Evolutionary conservation across 2,113 vertebrate genomes (phyloP).

Genomic region (Bagarius yarrelli): DNA sequence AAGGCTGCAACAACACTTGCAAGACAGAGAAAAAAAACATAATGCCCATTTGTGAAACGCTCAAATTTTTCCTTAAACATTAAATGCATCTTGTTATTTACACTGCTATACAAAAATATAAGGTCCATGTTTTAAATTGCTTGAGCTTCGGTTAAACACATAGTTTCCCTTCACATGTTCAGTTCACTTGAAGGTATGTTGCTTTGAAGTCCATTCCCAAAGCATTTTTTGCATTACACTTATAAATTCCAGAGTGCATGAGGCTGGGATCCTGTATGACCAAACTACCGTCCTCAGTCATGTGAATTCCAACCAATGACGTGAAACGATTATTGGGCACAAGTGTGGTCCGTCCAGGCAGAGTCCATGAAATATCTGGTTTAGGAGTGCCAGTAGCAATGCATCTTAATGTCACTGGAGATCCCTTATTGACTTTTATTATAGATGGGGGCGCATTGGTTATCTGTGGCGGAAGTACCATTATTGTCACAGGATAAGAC

Average conservation of each 20-base stretch:
- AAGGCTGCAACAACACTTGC: slow-evolving; percentile 1
- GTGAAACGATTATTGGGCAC: slow-evolving; percentile 68
- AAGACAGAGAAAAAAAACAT: background rate
- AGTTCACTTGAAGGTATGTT: slow-evolving; percentile 75
- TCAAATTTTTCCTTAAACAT: background rate
- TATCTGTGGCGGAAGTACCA: slow-evolving; percentile 72
- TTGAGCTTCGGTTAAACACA: background rate
- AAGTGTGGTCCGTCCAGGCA: slow-evolving; percentile 75
- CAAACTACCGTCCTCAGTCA: slow-evolving; percentile 72
- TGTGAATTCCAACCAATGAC: slow-evolving; percentile 66
- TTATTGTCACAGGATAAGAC: slow-evolving; percentile 72
- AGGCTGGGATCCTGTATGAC: slow-evolving; percentile 71
- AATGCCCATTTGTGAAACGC: slow-evolving; percentile 31
- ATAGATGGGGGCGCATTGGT: slow-evolving; percentile 65
- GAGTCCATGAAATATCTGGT: slow-evolving; percentile 76
- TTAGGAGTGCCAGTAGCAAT: slow-evolving; percentile 69
- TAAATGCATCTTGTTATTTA: slow-evolving; percentile 19
- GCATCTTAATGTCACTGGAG: slow-evolving; percentile 67
- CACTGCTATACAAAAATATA: slow-evolving; percentile 26
- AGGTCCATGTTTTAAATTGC: background rate
- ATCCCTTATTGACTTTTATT: slow-evolving; percentile 64
- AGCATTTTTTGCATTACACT: slow-evolving; percentile 76
- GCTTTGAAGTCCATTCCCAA: slow-evolving; percentile 77
- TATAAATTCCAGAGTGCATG: slow-evolving; percentile 78
- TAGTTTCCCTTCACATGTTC: slow-evolving; percentile 38